Base-by-base conservation (phyloP, 2,888 invertebrate genomes). In the Apamea monoglypha region DNA sequence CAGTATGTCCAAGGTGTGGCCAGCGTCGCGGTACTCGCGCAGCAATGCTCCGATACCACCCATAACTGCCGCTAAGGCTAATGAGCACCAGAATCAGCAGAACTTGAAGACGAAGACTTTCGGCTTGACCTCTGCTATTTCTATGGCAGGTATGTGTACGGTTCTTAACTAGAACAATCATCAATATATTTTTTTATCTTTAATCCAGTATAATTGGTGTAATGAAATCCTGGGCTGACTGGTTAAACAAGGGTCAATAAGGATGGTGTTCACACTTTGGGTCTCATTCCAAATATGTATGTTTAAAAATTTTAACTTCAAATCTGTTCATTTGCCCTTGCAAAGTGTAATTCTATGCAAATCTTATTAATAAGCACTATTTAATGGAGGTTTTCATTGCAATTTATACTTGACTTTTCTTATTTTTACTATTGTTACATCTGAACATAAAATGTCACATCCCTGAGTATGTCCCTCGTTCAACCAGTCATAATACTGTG, bases 41-140 rank as follows among this genome's bases (percentile, higher is more conserved):
- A 95, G 93, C 66, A 97, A 96, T 88, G 92, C 92, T 53, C 92
- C 87, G 0, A 50, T 91, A 67, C 94, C 92, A 63, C 93, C 92
- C 76, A 56, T 76, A 16, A 91, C 86, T 73, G 82, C 90, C 8
- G 85, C 83, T 69, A 96, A 96, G 90, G 87, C 92, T 16, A 97
- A 96, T 91, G 95, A 96, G 53, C 95, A 97, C 66, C 96, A 97
- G 84, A 97, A 96, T 87, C 97, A 97, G 85, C 97, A 97, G 90
- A 97, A 97, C 90, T 94, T 97, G 86, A 97, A 97, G n/a, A n/a
- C n/a, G n/a, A n/a, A n/a, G 90, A 98, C 98, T 12, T 92, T 98
- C 92, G 99, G 99, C 78, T 99, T 99, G 98, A 99, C 99, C 14
- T 99, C 99, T 40, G 99, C 99, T 80, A 99, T 99, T 87, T 99